Evolutionary conservation across 2,888 invertebrate genomes (phyloP).

Genomic region (Miltochrista miniata): DNA sequence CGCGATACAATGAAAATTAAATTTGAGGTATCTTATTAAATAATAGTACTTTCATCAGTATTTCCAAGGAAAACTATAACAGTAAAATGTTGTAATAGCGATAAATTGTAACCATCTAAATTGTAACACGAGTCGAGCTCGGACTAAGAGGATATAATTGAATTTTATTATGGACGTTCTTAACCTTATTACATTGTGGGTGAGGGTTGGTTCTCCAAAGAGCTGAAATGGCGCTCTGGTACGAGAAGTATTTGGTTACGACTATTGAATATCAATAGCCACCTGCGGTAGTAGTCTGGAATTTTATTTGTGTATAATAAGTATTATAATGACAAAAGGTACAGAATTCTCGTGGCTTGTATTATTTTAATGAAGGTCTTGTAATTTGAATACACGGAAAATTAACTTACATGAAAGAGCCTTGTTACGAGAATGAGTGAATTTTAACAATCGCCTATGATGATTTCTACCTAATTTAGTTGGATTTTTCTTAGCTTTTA

Average conservation of each 20-base stretch:
- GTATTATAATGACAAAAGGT: too few species aligned
- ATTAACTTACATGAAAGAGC: not conserved
- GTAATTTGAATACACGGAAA: too few species aligned
- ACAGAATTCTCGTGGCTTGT: too few species aligned
- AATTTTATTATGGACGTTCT: conserved; percentile 55
- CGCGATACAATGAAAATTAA: too few species aligned
- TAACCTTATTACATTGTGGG: conserved; percentile 54
- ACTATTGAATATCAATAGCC: conserved; percentile 56
- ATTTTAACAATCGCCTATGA: too few species aligned
- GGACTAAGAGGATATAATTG: conserved; percentile 54
- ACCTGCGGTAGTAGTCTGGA: conserved; percentile 39
- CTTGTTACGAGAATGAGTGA: not conserved
- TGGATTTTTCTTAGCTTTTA: too few species aligned
- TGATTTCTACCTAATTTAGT: too few species aligned
- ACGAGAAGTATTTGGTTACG: conserved; percentile 46
- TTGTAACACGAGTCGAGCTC: conserved; percentile 42
- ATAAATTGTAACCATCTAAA: conserved; percentile 41
- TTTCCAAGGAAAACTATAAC: conserved; percentile 30
- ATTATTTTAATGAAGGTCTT: too few species aligned
- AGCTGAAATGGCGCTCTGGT: conserved; percentile 47
- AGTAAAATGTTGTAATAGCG: conserved; percentile 42
- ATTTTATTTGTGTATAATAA: conserved; percentile 38
- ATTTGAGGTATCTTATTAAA: too few species aligned
- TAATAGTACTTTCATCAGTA: not conserved
- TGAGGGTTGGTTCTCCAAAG: conserved; percentile 43